Percentiles rank a stretch among this genome's conserved stretches.
Conservation (phyloP, 2,888 invertebrate species). For the Crioceris asparagi region DNA sequence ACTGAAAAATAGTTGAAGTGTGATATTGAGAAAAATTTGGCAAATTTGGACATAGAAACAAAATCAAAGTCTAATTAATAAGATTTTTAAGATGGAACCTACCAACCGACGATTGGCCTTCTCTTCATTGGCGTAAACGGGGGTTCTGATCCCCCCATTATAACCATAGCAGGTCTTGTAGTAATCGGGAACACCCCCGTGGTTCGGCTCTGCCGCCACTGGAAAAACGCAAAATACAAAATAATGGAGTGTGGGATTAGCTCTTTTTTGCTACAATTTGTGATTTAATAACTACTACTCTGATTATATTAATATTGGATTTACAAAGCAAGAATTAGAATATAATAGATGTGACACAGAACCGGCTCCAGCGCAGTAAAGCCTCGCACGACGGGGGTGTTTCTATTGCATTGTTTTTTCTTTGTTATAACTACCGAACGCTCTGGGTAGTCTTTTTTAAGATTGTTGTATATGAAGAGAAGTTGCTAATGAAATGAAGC, state of each 20-base stretch:
- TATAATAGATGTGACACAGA: too few relatives aligned
- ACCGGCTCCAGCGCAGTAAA: conserved; percentile 33
- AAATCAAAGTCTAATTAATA: too few relatives aligned
- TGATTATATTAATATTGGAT: too few relatives aligned
- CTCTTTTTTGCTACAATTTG: conserved; percentile 7
- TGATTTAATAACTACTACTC: conserved; percentile 6
- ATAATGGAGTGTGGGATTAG: conserved; percentile 19
- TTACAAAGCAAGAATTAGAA: conserved; percentile 8
- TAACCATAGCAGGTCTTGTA: conserved; percentile 71
- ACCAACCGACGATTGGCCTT: conserved; percentile 58
- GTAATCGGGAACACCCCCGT: conserved; percentile 73
- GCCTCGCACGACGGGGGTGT: conserved; percentile 40
- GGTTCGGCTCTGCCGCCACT: conserved; percentile 74
- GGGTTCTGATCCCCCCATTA: conserved; percentile 52
- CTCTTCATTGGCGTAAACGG: conserved; percentile 51
- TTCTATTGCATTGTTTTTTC: conserved; percentile 22
- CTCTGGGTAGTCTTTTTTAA: too few relatives aligned
- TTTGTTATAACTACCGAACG: conserved; percentile 20
- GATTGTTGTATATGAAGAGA: not conserved
- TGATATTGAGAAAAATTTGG: too few relatives aligned
- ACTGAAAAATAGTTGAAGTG: too few relatives aligned
- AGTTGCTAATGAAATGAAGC: not conserved
- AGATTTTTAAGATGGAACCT: conserved; percentile 46
- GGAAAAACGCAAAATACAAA: conserved; percentile 54
- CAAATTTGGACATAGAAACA: too few relatives aligned